Percentiles rank a stretch among this genome's conserved stretches.
Evolutionary conservation across 2,113 vertebrate species (phyloP).

Genomic region (Podarcis raffonei): DNA sequence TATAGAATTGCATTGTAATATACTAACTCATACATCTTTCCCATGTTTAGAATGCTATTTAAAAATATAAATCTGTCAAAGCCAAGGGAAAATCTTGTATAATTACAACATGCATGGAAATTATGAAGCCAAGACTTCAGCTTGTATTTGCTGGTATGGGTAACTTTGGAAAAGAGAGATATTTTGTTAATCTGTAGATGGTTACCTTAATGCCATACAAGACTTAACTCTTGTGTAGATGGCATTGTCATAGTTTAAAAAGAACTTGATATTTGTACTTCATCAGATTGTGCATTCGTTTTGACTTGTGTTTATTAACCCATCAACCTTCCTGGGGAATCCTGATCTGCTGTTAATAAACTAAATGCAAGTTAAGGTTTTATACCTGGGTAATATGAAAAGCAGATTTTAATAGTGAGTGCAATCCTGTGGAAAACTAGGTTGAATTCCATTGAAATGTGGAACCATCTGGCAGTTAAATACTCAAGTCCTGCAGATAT

Average conservation of each 20-base stretch:
- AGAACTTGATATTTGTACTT: slow-evolving; percentile 57
- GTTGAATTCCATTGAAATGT: slow-evolving; percentile 47
- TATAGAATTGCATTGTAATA: slow-evolving; percentile 68
- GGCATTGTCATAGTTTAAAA: slow-evolving; percentile 48
- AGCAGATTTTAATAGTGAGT: slow-evolving; percentile 68
- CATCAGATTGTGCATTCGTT: slow-evolving; percentile 57
- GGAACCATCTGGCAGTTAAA: slow-evolving; percentile 27
- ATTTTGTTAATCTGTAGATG: background rate
- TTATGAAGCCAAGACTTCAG: slow-evolving; percentile 23
- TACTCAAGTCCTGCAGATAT: slow-evolving; percentile 20
- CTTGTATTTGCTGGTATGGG: slow-evolving; percentile 39
- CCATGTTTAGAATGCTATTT: slow-evolving; percentile 50
- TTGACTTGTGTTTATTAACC: slow-evolving; percentile 54
- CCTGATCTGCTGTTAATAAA: slow-evolving; percentile 56
- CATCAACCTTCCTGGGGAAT: slow-evolving; percentile 43
- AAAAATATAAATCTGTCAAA: slow-evolving; percentile 63
- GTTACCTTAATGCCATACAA: slow-evolving; percentile 31
- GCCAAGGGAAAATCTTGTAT: slow-evolving; percentile 29
- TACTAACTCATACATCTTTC: slow-evolving; percentile 42
- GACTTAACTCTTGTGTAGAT: slow-evolving; percentile 39
- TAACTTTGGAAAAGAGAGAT: slow-evolving; percentile 29
- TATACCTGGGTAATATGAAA: slow-evolving; percentile 75
- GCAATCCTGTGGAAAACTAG: slow-evolving; percentile 41
- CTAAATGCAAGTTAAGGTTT: slow-evolving; percentile 61
- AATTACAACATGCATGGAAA: slow-evolving; percentile 31